Base-by-base conservation (phyloP, 2,797 vertebrate species). In the Halcyon smyrnensis region DNA sequence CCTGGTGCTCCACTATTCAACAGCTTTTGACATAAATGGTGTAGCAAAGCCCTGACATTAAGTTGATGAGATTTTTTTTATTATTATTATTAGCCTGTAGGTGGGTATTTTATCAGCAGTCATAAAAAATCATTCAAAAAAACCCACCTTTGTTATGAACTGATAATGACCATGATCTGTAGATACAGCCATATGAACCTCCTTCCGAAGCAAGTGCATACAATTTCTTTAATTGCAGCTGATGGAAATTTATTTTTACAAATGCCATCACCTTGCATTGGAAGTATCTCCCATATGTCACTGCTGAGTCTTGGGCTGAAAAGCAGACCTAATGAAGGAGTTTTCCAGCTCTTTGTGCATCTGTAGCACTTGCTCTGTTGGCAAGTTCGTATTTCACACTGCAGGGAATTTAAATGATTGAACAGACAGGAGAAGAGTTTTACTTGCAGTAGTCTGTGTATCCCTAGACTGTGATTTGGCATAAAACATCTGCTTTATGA, bases 401-500 rank as follows among this genome's bases (percentile, higher is more conserved):
- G 95, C 95, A 95, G 97, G 97, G 97, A 98, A 98, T 95, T 98
- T 94, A 97, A 97, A 97, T 97, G 97, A 98, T 97, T 97, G 97
- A 98, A 97, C 96, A 97, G 97, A 97, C 95, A 98, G 95, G 93
- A 97, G 95, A 97, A 97, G 97, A 97, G 92, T 97, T 98, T 98
- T 97, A 98, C 98, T 98, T 98, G 96, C 96, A 95, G 97, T 97
- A 97, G 96, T 92, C 85, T 96, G 12, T 81, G 82, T 97, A 97
- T 98, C 97, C 97, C 97, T 97, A 95, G 97, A 97, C 97, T 97
- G 97, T 97, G 97, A 97, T 98, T 97, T 98, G 98, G 97, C 97
- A 97, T 98, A 97, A 97, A 98, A 98, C 98, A 98, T 98, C 97
- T 98, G 98, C 95, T 98, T 96, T 84, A 57, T 97, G 97, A 97